Percentiles rank a stretch among this genome's conserved stretches.
phyloP scores from a whole-genome alignment of 2,113 vertebrate genomes.

The Cyrtonyx montezumae region DNA sequence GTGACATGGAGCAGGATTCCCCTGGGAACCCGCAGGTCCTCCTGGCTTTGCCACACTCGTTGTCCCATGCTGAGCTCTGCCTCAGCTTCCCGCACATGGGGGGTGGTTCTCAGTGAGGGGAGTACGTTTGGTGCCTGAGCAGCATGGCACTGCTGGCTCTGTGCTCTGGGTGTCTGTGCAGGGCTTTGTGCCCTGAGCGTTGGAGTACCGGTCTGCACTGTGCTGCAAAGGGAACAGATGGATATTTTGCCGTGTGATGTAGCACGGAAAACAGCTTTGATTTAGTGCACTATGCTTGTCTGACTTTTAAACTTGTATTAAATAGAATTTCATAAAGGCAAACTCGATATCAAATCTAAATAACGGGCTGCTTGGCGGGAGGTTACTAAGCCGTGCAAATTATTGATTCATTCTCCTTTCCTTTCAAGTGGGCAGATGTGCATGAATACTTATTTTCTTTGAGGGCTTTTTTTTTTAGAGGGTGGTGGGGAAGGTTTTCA shows the following conservation, averaged over 20 bases:
- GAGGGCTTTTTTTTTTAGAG: slow-evolving; percentile 33
- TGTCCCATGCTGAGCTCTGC: accelerated
- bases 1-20: accelerated
- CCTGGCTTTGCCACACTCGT: accelerated
- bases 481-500: slow-evolving; percentile 2
- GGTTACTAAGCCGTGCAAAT: slow-evolving; percentile 28
- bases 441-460: slow-evolving; percentile 77
- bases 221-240: not conserved
- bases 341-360: not conserved
- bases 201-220: not conserved
- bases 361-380: not conserved
- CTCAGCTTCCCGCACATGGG: accelerated
- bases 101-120: accelerated
- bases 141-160: accelerated
- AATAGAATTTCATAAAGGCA: not conserved
- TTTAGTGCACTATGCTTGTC: not conserved
- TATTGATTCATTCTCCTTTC: slow-evolving; percentile 24
- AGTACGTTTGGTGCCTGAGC: not conserved
- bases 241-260: not conserved
- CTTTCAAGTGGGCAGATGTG: slow-evolving; percentile 68
- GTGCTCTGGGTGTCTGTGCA: accelerated
- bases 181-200: not conserved
- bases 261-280: slow-evolving; percentile 8
- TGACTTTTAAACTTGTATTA: slow-evolving; percentile 8
- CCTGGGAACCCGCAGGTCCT: not conserved